Conservation (phyloP, 2,797 vertebrate species). For the Pseudotriccus pelzelni region DNA sequence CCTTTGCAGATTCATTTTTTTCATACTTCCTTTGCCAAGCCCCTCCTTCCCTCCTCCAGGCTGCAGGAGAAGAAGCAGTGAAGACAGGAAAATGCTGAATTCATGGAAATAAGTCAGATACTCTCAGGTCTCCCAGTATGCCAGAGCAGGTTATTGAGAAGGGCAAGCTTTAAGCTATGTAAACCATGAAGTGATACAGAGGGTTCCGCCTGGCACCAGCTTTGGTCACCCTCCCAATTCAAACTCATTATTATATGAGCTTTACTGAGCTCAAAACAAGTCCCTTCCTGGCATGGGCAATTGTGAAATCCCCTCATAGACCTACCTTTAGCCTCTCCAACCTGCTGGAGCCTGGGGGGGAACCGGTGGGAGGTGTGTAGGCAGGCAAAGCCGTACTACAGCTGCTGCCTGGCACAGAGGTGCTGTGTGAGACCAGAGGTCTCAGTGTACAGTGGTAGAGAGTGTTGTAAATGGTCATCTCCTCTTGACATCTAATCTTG, state of each 20-base stretch:
- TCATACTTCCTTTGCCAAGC: not conserved
- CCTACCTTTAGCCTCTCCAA: not conserved
- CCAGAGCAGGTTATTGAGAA: not conserved
- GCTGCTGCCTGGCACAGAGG: not conserved
- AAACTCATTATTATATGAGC: not conserved
- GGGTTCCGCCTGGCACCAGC: not conserved
- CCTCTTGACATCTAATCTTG: slow-evolving; percentile 19
- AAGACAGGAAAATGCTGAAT: slow-evolving; percentile 25
- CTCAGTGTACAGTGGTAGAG: rapidly evolving
- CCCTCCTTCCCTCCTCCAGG: not conserved
- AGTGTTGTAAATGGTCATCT: slow-evolving; percentile 1
- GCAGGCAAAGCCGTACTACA: rapidly evolving
- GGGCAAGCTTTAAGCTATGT: not conserved
- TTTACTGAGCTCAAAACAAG: not conserved
- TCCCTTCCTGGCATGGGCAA: not conserved
- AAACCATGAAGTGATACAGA: not conserved
- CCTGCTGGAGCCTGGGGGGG: not conserved
- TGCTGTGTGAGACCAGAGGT: not conserved
- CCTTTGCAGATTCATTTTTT: slow-evolving; percentile 44
- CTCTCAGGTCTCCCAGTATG: not conserved
- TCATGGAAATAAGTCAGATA: slow-evolving; percentile 29
- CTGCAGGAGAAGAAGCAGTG: not conserved
- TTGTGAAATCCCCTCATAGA: not conserved
- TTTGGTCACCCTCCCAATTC: not conserved
- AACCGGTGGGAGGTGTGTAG: not conserved